These are phyloP conservation scores for Odontophorus gujanensis DNA, from an alignment of 2,113 vertebrate genomes.

Conservation along the genomic window DNA sequence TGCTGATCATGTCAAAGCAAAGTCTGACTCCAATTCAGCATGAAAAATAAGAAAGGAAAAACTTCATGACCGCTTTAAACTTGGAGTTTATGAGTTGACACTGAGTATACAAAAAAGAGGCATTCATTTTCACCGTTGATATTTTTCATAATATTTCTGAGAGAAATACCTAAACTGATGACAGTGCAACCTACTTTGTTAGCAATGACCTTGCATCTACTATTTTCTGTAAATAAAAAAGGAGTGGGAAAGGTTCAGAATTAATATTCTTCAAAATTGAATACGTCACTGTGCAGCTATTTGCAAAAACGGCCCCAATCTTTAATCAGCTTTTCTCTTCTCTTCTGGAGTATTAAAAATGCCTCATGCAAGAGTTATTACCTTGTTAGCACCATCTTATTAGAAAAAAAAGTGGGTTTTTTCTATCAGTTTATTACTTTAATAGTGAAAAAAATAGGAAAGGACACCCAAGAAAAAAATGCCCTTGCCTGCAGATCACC, in stretches of 20 bases:
- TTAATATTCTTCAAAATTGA: slow-evolving; percentile 16
- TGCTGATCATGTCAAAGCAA: background rate
- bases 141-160: background rate
- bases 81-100: background rate
- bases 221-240: slow-evolving; percentile 3
- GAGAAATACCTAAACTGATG: background rate
- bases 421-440: background rate
- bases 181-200: background rate
- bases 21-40: background rate
- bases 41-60: background rate
- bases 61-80: background rate
- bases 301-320: background rate
- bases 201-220: background rate
- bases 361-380: background rate
- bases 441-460: background rate
- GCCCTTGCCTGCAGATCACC: background rate
- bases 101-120: background rate
- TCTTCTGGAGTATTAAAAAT: slow-evolving; percentile 1
- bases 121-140: background rate
- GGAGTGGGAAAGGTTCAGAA: background rate
- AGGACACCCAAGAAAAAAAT: background rate
- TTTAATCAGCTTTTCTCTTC: background rate
- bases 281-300: background rate
- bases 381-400: background rate
- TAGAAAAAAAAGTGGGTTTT: background rate